phyloP scores from a whole-genome alignment of 2,888 invertebrate genomes.

The Lepetodrilus schrolli region DNA sequence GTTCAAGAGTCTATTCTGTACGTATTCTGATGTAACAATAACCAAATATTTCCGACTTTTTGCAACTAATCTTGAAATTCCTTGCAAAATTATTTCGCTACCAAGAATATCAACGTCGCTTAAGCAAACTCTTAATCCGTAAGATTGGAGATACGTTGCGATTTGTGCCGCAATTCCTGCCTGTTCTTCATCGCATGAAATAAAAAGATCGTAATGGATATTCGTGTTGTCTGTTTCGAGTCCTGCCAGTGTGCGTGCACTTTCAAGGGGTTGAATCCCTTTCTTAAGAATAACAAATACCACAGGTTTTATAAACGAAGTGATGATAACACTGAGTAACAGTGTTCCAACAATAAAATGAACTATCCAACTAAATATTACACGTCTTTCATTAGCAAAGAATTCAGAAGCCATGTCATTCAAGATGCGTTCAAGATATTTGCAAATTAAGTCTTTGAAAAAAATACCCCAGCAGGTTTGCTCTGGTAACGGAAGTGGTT shows the following conservation, averaged over 20 bases:
- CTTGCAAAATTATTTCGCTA: background rate
- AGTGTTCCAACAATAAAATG: too few relatives aligned
- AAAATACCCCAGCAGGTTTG: background rate
- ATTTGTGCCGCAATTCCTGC: background rate
- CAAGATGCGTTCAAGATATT: background rate
- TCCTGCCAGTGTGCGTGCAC: background rate
- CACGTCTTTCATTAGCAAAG: background rate
- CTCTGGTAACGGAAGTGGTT: background rate
- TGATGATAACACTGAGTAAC: too few relatives aligned
- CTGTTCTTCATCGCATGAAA: background rate
- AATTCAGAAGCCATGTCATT: background rate
- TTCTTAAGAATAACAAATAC: too few relatives aligned
- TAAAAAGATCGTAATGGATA: background rate
- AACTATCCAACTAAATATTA: background rate
- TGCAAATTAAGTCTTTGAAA: background rate
- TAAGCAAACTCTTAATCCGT: background rate
- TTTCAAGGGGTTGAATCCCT: background rate
- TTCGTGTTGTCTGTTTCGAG: background rate
- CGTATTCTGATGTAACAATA: background rate
- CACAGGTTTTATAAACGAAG: too few relatives aligned
- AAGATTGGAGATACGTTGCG: background rate
- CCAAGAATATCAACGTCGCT: background rate
- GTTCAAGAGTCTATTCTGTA: background rate
- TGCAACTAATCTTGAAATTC: background rate
- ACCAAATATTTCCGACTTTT: background rate